Percentiles rank a stretch among this genome's conserved stretches.
Conservation (phyloP, 2,888 invertebrate genomes). For the Neuroscelio doddi region DNA sequence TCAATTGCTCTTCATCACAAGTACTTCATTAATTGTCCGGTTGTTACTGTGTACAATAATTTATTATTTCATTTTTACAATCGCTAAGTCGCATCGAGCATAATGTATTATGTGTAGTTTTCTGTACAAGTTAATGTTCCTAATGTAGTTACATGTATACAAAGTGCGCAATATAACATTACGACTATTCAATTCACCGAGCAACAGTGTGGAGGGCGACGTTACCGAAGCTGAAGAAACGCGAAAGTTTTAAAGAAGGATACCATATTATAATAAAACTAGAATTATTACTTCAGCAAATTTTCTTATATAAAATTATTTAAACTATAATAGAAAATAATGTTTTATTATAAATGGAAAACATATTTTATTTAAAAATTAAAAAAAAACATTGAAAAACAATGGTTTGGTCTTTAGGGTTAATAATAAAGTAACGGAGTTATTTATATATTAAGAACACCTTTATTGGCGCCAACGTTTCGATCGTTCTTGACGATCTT, state of each 20-base stretch:
- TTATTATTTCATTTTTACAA: constrained; percentile 37
- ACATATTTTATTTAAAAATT: too few relatives aligned
- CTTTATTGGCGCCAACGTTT: too few relatives aligned
- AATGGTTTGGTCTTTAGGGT: too few relatives aligned
- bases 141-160: constrained; percentile 51
- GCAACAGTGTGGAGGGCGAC: constrained; percentile 57
- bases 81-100: constrained; percentile 46
- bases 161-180: constrained; percentile 53
- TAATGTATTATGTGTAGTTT: constrained; percentile 45
- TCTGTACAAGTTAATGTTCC: constrained; percentile 42
- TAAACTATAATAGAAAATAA: too few relatives aligned
- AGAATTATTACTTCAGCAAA: too few relatives aligned
- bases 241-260: constrained; percentile 28
- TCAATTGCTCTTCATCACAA: constrained; percentile 14
- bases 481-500: too few relatives aligned
- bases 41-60: constrained; percentile 46
- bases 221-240: constrained; percentile 49
- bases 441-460: too few relatives aligned
- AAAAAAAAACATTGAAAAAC: too few relatives aligned
- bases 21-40: constrained; percentile 26
- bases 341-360: too few relatives aligned
- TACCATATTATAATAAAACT: too few relatives aligned
- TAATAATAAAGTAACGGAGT: too few relatives aligned
- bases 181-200: constrained; percentile 63
- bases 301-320: too few relatives aligned